These are phyloP conservation scores for Diachasma alloeum DNA, from an alignment of 1,140 invertebrate species.

Conservation along the genomic window DNA sequence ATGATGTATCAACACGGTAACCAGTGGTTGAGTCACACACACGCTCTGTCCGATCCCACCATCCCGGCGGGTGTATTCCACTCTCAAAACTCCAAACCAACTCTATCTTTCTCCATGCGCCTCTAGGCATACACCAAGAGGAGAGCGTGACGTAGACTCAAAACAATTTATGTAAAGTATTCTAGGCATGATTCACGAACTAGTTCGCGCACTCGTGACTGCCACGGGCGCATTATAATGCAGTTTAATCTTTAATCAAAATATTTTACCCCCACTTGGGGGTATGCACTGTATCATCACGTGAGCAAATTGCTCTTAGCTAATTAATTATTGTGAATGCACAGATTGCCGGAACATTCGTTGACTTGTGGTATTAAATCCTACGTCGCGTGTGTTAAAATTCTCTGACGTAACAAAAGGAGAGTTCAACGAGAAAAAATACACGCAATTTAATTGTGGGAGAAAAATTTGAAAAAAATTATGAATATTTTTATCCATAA, in stretches of 20 bases:
- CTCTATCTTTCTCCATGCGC: neutral
- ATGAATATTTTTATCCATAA: too few relatives aligned
- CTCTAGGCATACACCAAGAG: conserved; percentile 38
- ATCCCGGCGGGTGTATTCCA: neutral
- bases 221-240: conserved; percentile 36
- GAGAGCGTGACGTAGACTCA: conserved; percentile 53
- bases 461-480: too few relatives aligned
- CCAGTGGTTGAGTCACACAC: conserved; percentile 27
- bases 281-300: neutral
- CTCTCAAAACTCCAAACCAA: neutral
- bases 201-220: conserved; percentile 61
- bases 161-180: conserved; percentile 62
- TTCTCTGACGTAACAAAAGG: too few relatives aligned
- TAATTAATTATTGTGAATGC: neutral
- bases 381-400: too few relatives aligned
- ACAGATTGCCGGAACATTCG: too few relatives aligned
- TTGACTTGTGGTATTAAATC: too few relatives aligned
- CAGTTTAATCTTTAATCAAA: conserved; percentile 15
- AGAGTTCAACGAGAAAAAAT: too few relatives aligned
- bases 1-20: conserved; percentile 28
- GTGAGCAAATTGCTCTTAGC: neutral
- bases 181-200: conserved; percentile 64
- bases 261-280: neutral
- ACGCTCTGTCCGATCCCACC: neutral
- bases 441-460: too few relatives aligned